Conservation (phyloP, 2,113 vertebrate genomes). For the Entelurus aequoreus region DNA sequence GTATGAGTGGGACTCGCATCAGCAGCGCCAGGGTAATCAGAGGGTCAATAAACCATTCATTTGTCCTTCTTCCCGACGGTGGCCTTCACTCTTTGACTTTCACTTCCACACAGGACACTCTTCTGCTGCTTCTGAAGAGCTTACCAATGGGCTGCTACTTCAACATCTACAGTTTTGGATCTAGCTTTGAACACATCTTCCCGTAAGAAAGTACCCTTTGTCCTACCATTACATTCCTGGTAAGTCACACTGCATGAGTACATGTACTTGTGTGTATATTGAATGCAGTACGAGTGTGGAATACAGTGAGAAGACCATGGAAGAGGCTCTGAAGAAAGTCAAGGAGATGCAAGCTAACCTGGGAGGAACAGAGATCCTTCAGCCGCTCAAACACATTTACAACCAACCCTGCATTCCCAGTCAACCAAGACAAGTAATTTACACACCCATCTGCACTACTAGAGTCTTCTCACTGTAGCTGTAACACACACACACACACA, state of each 20-base stretch:
- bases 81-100: neutral
- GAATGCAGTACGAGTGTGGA: constrained; percentile 72
- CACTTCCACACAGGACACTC: constrained; percentile 65
- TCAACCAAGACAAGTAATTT: constrained; percentile 73
- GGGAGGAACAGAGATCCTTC: constrained; percentile 78
- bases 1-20: constrained; percentile 70
- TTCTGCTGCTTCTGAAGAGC: constrained; percentile 79
- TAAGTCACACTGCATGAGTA: neutral
- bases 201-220: constrained; percentile 48
- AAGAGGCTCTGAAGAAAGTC: constrained; percentile 66
- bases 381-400: constrained; percentile 73
- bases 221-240: neutral
- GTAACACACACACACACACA: neutral
- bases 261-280: constrained; percentile 2
- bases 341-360: constrained; percentile 61
- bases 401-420: constrained; percentile 53
- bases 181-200: constrained; percentile 66
- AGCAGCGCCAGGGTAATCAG: constrained; percentile 71
- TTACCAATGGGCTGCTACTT: constrained; percentile 83
- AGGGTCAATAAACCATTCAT: neutral
- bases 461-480: neutral
- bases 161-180: constrained; percentile 82
- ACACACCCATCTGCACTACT: neutral
- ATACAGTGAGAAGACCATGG: constrained; percentile 75
- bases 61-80: neutral